phyloP scores from a whole-genome alignment of 92 coral and sea anemone species.

The Bergia puertoricense region DNA sequence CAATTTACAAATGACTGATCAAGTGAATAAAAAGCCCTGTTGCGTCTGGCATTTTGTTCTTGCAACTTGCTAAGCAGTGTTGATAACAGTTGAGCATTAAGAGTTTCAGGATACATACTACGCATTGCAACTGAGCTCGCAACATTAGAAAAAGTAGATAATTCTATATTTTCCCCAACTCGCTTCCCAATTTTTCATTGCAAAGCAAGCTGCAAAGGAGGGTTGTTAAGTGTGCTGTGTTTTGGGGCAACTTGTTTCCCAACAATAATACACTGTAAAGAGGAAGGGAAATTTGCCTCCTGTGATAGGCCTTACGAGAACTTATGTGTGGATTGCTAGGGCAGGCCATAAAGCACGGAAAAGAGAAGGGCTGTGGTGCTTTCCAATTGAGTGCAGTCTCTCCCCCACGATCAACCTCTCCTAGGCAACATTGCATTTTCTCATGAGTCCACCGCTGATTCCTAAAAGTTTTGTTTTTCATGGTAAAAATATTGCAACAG shows the following conservation, averaged over 20 bases:
- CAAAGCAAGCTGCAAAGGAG: neutral
- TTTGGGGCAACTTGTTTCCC: neutral
- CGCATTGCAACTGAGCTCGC: neutral
- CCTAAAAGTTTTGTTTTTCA: neutral
- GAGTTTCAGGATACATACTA: neutral
- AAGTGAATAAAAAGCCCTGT: too few relatives aligned
- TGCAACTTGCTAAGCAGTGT: neutral
- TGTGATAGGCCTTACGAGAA: too few relatives aligned
- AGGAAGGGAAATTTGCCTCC: neutral
- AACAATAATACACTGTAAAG: too few relatives aligned
- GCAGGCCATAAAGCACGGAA: too few relatives aligned
- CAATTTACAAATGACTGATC: neutral
- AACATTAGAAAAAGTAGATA: neutral
- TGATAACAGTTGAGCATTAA: neutral
- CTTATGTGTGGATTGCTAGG: too few relatives aligned
- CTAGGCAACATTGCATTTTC: too few relatives aligned
- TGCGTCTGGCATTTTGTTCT: too few relatives aligned
- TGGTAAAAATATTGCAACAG: neutral
- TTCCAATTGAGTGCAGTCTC: too few relatives aligned
- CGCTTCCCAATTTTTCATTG: neutral
- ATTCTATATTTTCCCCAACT: neutral
- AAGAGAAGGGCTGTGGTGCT: too few relatives aligned
- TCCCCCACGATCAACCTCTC: too few relatives aligned
- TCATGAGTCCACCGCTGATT: neutral
- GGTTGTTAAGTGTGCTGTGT: neutral